Percentiles rank a stretch among this genome's conserved stretches.
phyloP scores from a whole-genome alignment of 2,113 vertebrate species.

The Aptenodytes forsteri region DNA sequence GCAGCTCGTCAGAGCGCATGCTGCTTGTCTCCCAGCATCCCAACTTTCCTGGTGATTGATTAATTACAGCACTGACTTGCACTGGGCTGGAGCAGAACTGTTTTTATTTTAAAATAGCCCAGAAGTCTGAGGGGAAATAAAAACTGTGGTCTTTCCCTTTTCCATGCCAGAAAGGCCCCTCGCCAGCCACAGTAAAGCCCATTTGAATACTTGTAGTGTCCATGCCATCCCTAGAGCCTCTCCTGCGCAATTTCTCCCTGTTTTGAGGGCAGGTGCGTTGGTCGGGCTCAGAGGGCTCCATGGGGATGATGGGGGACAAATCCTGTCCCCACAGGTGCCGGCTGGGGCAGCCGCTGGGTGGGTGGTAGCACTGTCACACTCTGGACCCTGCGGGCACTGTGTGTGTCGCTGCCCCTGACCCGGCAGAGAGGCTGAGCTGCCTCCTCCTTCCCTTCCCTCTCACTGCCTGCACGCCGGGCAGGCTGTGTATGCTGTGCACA shows the following conservation, averaged over 20 bases:
- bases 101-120: neutral
- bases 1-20: neutral
- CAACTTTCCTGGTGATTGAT: neutral
- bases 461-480: neutral
- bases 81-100: neutral
- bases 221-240: accelerated
- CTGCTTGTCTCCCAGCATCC: neutral
- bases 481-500: too few relatives aligned
- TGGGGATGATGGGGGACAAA: too few relatives aligned
- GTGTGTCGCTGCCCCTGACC: neutral
- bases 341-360: neutral
- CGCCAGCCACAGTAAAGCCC: neutral
- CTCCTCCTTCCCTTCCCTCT: neutral
- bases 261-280: neutral
- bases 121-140: neutral
- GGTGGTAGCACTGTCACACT: neutral
- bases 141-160: neutral
- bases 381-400: neutral
- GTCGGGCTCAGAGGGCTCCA: neutral
- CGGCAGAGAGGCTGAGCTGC: neutral
- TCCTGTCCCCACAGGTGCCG: neutral
- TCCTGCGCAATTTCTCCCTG: neutral
- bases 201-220: neutral
- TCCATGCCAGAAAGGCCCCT: neutral
- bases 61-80: neutral